Conservation (phyloP, 2,113 vertebrate species). For the Platichthys stellatus region DNA sequence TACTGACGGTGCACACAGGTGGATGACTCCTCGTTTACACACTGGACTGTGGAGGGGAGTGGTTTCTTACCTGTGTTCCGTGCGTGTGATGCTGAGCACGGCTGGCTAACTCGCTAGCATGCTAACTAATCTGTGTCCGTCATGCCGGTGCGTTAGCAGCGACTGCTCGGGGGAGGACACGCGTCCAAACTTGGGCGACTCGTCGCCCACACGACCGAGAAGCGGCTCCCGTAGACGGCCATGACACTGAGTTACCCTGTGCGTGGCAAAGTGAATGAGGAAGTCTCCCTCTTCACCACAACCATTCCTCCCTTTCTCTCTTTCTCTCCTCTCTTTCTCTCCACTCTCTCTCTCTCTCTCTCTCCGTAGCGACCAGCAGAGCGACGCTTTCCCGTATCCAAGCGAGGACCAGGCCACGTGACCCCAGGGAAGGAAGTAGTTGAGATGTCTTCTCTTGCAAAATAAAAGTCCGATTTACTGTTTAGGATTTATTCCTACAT, state of each 20-base stretch:
- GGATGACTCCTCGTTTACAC: background rate
- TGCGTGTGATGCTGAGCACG: slow-evolving; percentile 40
- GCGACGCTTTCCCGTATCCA: slow-evolving; percentile 80
- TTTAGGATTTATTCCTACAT: background rate
- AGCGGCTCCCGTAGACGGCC: slow-evolving; percentile 10
- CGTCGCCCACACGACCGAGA: background rate
- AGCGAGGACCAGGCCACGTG: slow-evolving; percentile 71
- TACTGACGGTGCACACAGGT: background rate
- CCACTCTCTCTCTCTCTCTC: slow-evolving; percentile 20
- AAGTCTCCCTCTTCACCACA: background rate
- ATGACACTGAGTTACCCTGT: slow-evolving; percentile 21
- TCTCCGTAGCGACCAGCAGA: slow-evolving; percentile 69
- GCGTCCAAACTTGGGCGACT: slow-evolving; percentile 14
- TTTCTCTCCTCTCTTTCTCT: slow-evolving; percentile 42
- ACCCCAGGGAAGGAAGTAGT: slow-evolving; percentile 31
- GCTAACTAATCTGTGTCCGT: slow-evolving; percentile 74
- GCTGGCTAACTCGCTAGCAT: slow-evolving; percentile 62
- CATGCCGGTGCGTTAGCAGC: slow-evolving; percentile 39
- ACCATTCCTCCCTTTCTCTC: slow-evolving; percentile 6
- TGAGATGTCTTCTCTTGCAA: slow-evolving; percentile 21
- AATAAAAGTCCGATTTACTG: slow-evolving; percentile 52
- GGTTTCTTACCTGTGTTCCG: slow-evolving; percentile 65
- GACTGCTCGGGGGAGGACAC: background rate
- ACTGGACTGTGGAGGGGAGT: background rate
- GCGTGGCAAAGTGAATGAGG: slow-evolving; percentile 21